Evolutionary conservation across 2,888 invertebrate genomes (phyloP).

Genomic region (Pollenia amentaria): DNA sequence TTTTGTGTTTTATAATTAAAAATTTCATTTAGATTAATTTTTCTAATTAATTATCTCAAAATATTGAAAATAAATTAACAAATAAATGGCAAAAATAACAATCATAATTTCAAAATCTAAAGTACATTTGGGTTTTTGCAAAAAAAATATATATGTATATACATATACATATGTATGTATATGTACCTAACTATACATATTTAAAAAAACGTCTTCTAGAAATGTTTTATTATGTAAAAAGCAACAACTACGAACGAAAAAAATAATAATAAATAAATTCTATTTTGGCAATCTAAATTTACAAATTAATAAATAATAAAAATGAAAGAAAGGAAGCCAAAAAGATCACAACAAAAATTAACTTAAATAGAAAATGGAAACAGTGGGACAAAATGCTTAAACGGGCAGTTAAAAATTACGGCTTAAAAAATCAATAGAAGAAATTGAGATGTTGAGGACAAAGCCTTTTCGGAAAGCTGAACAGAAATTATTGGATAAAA

Average conservation of each 20-base stretch:
- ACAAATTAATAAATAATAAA: constrained; percentile 55
- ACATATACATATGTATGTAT: no score
- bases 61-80: constrained; percentile 44
- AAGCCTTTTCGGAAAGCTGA: no score
- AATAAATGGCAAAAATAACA: constrained; percentile 27
- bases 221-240: constrained; percentile 59
- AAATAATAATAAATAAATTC: constrained; percentile 32
- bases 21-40: background rate
- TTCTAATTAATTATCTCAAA: constrained; percentile 1
- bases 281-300: constrained; percentile 57
- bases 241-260: constrained; percentile 38
- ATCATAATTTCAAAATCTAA: constrained; percentile 39
- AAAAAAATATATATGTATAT: no score
- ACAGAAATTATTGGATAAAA: no score
- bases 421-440: background rate
- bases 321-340: constrained; percentile 8
- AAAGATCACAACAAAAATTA: constrained; percentile 24
- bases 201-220: constrained; percentile 15
- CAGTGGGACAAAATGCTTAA: background rate
- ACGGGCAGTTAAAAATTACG: no score
- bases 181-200: no score
- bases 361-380: constrained; percentile 39
- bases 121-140: constrained; percentile 26
- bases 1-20: background rate
- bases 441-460: no score